phyloP scores from a whole-genome alignment of 2,797 vertebrate genomes.

The Periparus ater region DNA sequence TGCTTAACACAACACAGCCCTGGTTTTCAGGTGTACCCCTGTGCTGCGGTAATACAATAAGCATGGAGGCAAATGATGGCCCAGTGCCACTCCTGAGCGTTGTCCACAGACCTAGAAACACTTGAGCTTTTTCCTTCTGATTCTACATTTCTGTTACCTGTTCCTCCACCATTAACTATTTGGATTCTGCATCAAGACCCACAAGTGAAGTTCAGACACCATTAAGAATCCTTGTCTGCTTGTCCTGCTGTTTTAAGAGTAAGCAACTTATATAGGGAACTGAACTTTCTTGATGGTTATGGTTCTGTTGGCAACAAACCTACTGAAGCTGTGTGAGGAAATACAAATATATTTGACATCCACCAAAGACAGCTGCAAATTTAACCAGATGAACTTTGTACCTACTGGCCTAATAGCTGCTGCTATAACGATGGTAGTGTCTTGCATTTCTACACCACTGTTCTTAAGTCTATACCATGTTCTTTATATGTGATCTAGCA shows the following conservation, averaged over 20 bases:
- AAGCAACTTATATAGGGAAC: background rate
- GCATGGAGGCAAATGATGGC: fast-evolving
- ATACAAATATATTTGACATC: background rate
- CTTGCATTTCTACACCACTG: background rate
- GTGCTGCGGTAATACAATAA: background rate
- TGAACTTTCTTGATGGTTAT: background rate
- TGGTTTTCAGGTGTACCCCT: background rate
- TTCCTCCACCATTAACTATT: background rate
- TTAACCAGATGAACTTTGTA: background rate
- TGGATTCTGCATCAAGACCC: background rate
- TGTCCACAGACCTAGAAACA: background rate
- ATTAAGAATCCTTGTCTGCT: background rate
- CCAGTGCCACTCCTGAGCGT: background rate
- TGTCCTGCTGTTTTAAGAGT: background rate
- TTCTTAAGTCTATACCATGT: background rate
- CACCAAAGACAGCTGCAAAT: background rate
- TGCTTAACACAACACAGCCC: background rate
- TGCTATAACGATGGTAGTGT: background rate
- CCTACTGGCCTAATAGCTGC: background rate
- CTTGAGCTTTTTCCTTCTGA: background rate
- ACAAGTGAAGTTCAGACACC: background rate
- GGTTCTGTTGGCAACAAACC: background rate
- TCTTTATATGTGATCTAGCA: background rate
- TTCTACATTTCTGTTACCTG: background rate
- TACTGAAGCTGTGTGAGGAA: background rate